A percentile compares a stretch with the other conserved stretches of the same genome.
Conservation (phyloP, 2,797 vertebrate genomes). For the Falco rusticolus region DNA sequence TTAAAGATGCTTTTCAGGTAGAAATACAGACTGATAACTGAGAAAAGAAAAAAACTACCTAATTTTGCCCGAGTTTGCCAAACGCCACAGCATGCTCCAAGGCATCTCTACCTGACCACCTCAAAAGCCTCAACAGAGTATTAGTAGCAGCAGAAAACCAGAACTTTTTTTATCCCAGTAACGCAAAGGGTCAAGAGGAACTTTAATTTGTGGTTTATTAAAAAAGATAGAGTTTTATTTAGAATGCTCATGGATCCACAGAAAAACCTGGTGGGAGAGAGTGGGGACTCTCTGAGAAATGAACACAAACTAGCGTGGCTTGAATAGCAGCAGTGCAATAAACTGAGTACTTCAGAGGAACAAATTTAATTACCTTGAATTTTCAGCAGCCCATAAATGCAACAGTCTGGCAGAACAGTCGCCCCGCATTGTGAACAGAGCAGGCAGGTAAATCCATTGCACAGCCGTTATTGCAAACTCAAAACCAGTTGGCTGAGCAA, state of each 20-base stretch:
- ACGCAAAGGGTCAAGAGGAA: not conserved
- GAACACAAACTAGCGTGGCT: not conserved
- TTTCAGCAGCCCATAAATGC: conserved; percentile 85
- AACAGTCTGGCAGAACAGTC: conserved; percentile 76
- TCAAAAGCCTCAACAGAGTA: not conserved
- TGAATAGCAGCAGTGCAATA: conserved; percentile 51
- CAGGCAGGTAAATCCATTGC: conserved; percentile 10
- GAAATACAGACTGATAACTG: not conserved
- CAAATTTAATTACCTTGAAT: conserved; percentile 71
- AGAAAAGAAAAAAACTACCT: not conserved
- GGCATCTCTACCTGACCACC: not conserved
- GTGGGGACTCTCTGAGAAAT: not conserved
- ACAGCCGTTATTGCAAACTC: not conserved
- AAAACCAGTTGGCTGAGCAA: conserved; percentile 74
- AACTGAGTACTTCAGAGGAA: conserved; percentile 81
- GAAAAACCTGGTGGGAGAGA: not conserved
- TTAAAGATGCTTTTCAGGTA: not conserved
- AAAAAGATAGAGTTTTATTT: not conserved
- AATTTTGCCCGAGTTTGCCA: not conserved
- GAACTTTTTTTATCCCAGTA: not conserved
- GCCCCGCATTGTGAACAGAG: not conserved
- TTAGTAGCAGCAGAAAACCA: not conserved
- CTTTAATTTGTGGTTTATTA: not conserved
- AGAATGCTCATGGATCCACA: not conserved
- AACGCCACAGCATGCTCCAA: not conserved